phyloP scores from a whole-genome alignment of 2,888 invertebrate species.

The Tenthredo distinguenda region DNA sequence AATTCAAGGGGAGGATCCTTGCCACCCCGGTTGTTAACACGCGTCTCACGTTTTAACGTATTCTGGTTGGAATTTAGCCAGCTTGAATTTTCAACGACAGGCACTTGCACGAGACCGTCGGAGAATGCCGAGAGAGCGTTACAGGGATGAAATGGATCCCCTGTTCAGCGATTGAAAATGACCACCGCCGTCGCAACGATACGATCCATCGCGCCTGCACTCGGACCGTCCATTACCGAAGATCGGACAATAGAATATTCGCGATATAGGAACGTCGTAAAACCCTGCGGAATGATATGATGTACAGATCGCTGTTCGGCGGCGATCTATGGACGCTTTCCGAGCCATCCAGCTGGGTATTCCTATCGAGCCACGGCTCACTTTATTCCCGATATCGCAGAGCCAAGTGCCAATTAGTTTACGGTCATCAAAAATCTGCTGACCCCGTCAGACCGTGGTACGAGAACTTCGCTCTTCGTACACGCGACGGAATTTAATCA shows the following conservation, averaged over 20 bases:
- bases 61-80: conserved; percentile 38
- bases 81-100: conserved; percentile 3
- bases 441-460: not conserved
- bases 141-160: not conserved
- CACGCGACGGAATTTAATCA: not conserved
- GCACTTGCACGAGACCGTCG: not conserved
- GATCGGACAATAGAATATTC: conserved; percentile 33
- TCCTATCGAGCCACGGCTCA: not conserved
- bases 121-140: not conserved
- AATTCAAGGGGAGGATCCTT: conserved; percentile 21
- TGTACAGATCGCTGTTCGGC: not conserved
- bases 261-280: not conserved
- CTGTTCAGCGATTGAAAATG: conserved; percentile 11
- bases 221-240: conserved; percentile 1
- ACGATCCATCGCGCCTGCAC: not conserved
- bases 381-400: not conserved
- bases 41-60: conserved; percentile 36
- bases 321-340: not conserved
- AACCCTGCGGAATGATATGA: not conserved
- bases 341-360: not conserved
- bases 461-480: not conserved
- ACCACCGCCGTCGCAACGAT: not conserved
- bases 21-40: not conserved
- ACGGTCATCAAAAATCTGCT: conserved; percentile 24
- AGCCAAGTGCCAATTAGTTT: conserved; percentile 25